Evolutionary conservation across 2,888 invertebrate genomes (phyloP).

Genomic region (Lasioglossum marginatum): DNA sequence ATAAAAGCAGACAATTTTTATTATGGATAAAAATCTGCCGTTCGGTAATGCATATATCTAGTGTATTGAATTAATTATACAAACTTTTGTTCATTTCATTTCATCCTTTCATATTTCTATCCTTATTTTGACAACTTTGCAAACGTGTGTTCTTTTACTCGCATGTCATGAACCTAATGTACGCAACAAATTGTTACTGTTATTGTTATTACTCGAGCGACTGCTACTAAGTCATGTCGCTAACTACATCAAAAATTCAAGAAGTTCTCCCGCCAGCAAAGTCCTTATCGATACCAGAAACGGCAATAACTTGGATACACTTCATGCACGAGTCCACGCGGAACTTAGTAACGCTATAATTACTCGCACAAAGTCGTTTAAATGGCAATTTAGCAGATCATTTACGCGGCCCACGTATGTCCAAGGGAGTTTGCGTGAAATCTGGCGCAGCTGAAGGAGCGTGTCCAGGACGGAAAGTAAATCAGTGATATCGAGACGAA

Average conservation of each 20-base stretch:
- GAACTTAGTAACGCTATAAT: constrained; percentile 15
- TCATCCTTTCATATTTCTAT: too few relatives aligned
- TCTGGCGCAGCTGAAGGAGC: constrained; percentile 9
- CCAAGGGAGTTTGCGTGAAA: neutral
- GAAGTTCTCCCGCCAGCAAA: neutral
- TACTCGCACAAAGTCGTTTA: constrained; percentile 32
- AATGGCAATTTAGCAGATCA: constrained; percentile 16
- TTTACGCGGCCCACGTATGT: constrained; percentile 1
- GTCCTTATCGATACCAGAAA: neutral
- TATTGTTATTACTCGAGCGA: neutral
- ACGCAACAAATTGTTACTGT: neutral
- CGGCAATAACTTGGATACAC: neutral
- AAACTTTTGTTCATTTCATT: too few relatives aligned
- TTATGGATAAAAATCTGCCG: too few relatives aligned
- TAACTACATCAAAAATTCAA: neutral
- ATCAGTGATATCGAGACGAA: constrained; percentile 16
- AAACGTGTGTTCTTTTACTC: too few relatives aligned
- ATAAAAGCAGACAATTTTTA: too few relatives aligned
- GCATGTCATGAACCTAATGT: too few relatives aligned
- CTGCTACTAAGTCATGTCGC: too few relatives aligned
- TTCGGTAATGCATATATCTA: too few relatives aligned
- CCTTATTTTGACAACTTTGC: too few relatives aligned
- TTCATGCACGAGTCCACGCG: neutral
- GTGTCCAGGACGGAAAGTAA: constrained; percentile 13
- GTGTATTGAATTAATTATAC: too few relatives aligned